Base-by-base conservation (phyloP, 2,888 invertebrate genomes). In the Oscheius sp. region DNA sequence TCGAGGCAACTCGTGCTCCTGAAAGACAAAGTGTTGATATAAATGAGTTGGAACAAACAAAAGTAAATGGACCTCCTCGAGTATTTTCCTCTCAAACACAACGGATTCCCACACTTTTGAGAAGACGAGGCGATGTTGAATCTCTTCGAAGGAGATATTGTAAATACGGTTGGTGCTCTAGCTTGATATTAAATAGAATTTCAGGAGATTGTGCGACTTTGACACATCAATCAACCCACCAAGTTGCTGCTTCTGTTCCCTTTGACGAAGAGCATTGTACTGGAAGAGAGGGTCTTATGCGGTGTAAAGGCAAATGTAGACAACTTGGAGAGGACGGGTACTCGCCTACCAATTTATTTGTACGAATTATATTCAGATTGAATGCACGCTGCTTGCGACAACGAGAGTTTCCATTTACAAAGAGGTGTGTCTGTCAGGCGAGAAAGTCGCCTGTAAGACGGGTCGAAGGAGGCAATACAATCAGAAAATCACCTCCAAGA, bases 361-460 rank as follows among this genome's bases (percentile, higher is more conserved):
- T 27, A 15, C 1, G 45, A n/a, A 61, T 5, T 0, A 48, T 4
- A 64, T 74, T 20, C 57, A 79, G 77, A 37, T 55, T 53, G 17
- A 69, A 69, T 10, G 76, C 78, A 0, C 64, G 73, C 5, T 80
- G 80, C 67, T 46, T 80, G 3, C 71, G 76, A 1, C 76, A 80
- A 71, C 27, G 63, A 15, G 78, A 76, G n/a, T 74, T 73, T 65
- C 76, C 77, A 8, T 66, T 75, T 20, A 53, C 68, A 23, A 76
- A 75, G 61, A 70, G 73, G 25, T 80, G 80, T 55, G 71, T 80
- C n/a, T 80, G 80, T 53, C 73, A 73, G 27, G 71, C 76, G 5
- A 61, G 76, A 65, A 55, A 75, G 58, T 45, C 74, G 2, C 75
- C 75, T 17, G 57, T 70, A 2, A 55, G 50, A 20, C n/a, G 48